phyloP scores from a whole-genome alignment of 2,113 vertebrate genomes.

The Eulemur rufifrons region DNA sequence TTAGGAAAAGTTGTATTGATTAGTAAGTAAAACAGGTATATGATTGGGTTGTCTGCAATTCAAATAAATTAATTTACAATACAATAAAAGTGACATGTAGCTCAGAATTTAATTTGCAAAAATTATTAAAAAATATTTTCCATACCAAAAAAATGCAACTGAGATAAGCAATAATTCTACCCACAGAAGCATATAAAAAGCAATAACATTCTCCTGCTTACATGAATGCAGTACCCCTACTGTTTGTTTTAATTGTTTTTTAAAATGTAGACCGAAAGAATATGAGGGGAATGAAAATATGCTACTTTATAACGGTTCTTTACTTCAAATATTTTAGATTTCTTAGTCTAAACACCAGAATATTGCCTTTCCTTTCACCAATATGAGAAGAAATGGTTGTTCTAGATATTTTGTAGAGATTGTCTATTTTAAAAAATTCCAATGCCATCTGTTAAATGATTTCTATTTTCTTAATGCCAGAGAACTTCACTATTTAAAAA shows the following conservation, averaged over 20 bases:
- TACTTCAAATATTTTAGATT: background rate
- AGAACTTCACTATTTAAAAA: background rate
- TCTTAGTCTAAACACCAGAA: background rate
- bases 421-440: background rate
- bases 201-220: background rate
- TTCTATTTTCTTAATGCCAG: background rate
- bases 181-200: background rate
- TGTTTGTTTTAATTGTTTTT: slow-evolving; percentile 49
- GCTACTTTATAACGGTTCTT: background rate
- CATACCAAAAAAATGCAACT: slow-evolving; percentile 33
- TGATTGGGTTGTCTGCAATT: slow-evolving; percentile 53
- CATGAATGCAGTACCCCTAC: background rate
- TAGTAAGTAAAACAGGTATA: slow-evolving; percentile 50
- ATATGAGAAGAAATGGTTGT: background rate
- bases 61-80: slow-evolving; percentile 60
- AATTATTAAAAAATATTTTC: slow-evolving; percentile 53
- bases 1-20: slow-evolving; percentile 42
- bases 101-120: slow-evolving; percentile 70
- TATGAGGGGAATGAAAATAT: background rate
- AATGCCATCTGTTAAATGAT: background rate
- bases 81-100: slow-evolving; percentile 42
- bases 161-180: background rate
- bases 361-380: background rate
- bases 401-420: background rate
- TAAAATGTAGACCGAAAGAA: slow-evolving; percentile 16